Evolutionary conservation across 2,888 invertebrate species (phyloP), one percentile per base, ranked within the genome.

Genomic region (Campoplex nolae): DNA sequence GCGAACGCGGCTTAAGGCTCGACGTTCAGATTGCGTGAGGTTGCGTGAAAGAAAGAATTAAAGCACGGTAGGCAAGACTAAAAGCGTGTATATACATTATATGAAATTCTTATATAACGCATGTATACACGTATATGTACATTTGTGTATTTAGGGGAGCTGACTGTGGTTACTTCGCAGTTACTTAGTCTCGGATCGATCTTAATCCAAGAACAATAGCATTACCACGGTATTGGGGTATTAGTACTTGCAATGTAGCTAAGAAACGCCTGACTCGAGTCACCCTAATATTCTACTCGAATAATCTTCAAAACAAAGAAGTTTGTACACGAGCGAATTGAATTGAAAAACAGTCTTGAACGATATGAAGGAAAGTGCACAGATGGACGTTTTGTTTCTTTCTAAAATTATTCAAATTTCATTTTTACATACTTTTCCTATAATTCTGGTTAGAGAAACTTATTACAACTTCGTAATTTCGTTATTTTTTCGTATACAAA

Each of bases 181-280:
- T 92, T 92, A 92, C 92, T 93, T 91, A 92, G 89, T 86, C 89
- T 88, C 87, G 89, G 91, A 92, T 92, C 90, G 91, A 92, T 92
- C 92, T 93, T 93, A 93, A 93, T 93, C 93, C 93, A 90, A 87
- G 89, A 91, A 91, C 90, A 91, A 90, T 89, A 87, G 91, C 88
- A 90, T 90, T 89, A 90, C 88, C 89, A 89, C 85, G 84, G 89
- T 91, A 91, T 90, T 89, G 86, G 87, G 87, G 76, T 76, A 54
- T 77, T 62, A 83, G 32, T 45, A 79, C 73, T 58, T 42, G 48
- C 54, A 54, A 45, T 48, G 54, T 54, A 58, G 79, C 48, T 56
- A 11, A 3, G 56, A 32, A 79, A 42, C 23, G 45, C 70, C 23
- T 13, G 54, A 42, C 35, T 45, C 23, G 23, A 18, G 48, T 28